phyloP scores from a whole-genome alignment of 1,140 invertebrate species.

The Nephila pilipes region DNA sequence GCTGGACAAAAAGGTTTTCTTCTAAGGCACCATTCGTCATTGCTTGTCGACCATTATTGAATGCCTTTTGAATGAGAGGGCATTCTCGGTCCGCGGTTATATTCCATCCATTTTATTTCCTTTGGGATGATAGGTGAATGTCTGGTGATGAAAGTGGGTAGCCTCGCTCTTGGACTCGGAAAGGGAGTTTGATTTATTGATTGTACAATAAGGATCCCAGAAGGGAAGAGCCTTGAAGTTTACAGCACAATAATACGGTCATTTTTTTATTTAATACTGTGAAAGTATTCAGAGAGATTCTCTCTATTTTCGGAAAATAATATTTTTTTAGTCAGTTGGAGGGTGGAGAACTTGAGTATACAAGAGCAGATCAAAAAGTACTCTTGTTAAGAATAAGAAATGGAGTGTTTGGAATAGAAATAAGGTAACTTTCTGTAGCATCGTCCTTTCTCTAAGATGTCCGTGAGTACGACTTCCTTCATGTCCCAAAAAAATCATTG shows the following conservation, averaged over 20 bases:
- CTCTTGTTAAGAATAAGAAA: no score
- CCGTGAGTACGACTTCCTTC: no score
- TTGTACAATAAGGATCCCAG: neutral
- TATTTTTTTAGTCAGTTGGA: no score
- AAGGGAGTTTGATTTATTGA: constrained; percentile 49
- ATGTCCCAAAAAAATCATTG: no score
- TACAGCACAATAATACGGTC: neutral
- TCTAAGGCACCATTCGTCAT: constrained; percentile 51
- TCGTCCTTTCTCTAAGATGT: no score
- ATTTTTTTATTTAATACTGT: no score
- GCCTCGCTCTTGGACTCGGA: neutral
- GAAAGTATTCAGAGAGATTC: no score
- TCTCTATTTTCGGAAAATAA: no score
- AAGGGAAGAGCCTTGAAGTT: neutral
- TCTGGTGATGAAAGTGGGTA: neutral
- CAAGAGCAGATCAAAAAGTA: no score
- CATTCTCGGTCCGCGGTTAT: constrained; percentile 28
- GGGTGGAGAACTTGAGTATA: no score
- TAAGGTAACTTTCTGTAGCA: no score
- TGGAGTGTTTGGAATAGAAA: no score
- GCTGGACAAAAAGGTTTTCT: constrained; percentile 60
- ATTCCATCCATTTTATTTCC: constrained; percentile 37
- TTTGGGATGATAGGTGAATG: neutral
- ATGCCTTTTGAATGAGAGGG: constrained; percentile 61
- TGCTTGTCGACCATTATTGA: constrained; percentile 55